These are phyloP conservation scores for Centruroides vittatus DNA, from an alignment of 1,140 invertebrate species.

Conservation along the genomic window DNA sequence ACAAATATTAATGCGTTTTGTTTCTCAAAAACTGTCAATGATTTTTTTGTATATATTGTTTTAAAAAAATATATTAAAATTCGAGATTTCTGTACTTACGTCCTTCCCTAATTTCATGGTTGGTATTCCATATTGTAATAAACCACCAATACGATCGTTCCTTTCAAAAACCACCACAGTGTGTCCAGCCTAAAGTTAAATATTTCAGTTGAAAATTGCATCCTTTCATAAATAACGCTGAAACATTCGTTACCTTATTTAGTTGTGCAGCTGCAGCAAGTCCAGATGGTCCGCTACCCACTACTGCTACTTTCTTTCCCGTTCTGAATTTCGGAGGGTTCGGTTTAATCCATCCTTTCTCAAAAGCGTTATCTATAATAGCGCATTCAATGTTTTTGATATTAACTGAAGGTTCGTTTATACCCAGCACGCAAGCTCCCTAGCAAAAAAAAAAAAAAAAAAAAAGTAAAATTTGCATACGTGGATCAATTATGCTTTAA, in stretches of 20 bases:
- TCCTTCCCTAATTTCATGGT: constrained; percentile 93
- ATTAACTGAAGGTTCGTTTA: constrained; percentile 88
- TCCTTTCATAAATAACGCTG: background rate
- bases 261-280: constrained; percentile 93
- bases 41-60: background rate
- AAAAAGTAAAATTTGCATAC: background rate
- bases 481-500: too few relatives aligned
- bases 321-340: constrained; percentile 55
- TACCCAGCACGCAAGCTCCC: constrained; percentile 92
- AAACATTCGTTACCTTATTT: constrained; percentile 55
- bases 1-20: too few relatives aligned
- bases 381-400: constrained; percentile 99
- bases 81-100: constrained; percentile 34
- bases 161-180: constrained; percentile 88
- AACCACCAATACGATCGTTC: constrained; percentile 85
- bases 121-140: constrained; percentile 94
- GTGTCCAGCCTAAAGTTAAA: constrained; percentile 52
- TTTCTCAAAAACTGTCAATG: too few relatives aligned
- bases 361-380: constrained; percentile 97
- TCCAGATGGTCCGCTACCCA: constrained; percentile 90
- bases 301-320: constrained; percentile 76
- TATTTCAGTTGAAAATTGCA: background rate
- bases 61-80: background rate
- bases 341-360: constrained; percentile 86
- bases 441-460: constrained; percentile 16